Evolutionary conservation across 2,113 vertebrate species (phyloP), one percentile per base, ranked within the genome.

Genomic region (Cynoglossus semilaevis): DNA sequence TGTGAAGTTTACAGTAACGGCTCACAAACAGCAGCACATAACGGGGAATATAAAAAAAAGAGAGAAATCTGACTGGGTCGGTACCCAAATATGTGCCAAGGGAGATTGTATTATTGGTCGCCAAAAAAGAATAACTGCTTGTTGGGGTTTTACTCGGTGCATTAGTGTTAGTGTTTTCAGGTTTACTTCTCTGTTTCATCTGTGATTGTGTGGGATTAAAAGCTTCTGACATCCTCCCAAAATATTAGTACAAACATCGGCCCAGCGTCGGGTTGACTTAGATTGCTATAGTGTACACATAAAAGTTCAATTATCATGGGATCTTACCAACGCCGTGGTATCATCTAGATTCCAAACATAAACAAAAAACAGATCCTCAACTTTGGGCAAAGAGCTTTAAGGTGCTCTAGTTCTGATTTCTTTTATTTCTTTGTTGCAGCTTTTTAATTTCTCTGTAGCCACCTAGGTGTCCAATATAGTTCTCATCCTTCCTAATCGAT

Each of bases 401-500:
- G 44, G 46, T 34, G 42, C 48, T 63, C 53, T 35, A 19, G 49
- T 78, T 83, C 76, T 70, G 70, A 85, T 82, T 72, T 65, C 65
- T 68, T 69, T 46, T 52, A 77, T 80, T 83, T 82, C 74, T 73
- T 75, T 83, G 77, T 79, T 83, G 72, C 77, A 62, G 73, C 51
- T 88, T 83, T 86, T 88, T 82, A 86, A 85, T 89, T 84, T 88
- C 67, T 84, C 77, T 76, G 73, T 85, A 83, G 84, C 83, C 82
- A 88, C 81, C 84, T 74, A 75, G 79, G 81, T 80, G 72, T 88
- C 82, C 84, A 88, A 89, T 89, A 90, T 87, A 83, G 70, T 79
- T 76, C 59, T 84, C 81, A 74, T 81, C 56, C 71, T 60, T 83
- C 72, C 77, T 91, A 90, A 91, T 91, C 90, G 83, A 91, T 91